phyloP scores from a whole-genome alignment of 53 echinoderm and acorn worm genomes.

The Paelopatides confundens region DNA sequence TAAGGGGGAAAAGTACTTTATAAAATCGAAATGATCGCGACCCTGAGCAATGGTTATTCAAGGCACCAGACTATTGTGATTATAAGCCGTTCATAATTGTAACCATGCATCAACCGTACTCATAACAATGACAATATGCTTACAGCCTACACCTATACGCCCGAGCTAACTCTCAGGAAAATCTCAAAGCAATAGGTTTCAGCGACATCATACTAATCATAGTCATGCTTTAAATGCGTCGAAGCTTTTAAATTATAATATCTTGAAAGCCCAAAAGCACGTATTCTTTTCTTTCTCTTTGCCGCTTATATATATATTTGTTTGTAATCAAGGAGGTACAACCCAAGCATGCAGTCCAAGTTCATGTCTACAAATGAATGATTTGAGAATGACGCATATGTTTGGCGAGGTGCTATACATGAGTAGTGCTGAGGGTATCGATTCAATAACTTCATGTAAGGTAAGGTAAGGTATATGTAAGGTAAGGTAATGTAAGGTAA shows the following conservation, averaged over 20 bases:
- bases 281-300: too few relatives aligned
- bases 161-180: not conserved
- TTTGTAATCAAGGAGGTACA: too few relatives aligned
- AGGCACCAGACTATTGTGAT: not conserved
- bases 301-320: too few relatives aligned
- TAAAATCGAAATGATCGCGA: not conserved
- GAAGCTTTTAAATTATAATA: too few relatives aligned
- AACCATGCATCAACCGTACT: not conserved
- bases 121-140: not conserved
- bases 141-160: not conserved
- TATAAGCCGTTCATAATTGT: not conserved
- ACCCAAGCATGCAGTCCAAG: too few relatives aligned
- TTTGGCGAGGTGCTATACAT: not conserved
- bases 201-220: too few relatives aligned
- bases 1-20: not conserved
- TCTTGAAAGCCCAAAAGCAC: too few relatives aligned
- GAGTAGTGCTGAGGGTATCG: not conserved
- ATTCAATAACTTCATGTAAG: not conserved
- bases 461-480: constrained; percentile 29
- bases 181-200: not conserved
- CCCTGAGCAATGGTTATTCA: not conserved
- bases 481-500: too few relatives aligned
- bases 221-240: too few relatives aligned
- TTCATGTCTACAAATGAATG: too few relatives aligned
- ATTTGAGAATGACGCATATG: not conserved